These are phyloP conservation scores for Phalloptychus januarius DNA, from an alignment of 2,797 vertebrate genomes.

Conservation along the genomic window DNA sequence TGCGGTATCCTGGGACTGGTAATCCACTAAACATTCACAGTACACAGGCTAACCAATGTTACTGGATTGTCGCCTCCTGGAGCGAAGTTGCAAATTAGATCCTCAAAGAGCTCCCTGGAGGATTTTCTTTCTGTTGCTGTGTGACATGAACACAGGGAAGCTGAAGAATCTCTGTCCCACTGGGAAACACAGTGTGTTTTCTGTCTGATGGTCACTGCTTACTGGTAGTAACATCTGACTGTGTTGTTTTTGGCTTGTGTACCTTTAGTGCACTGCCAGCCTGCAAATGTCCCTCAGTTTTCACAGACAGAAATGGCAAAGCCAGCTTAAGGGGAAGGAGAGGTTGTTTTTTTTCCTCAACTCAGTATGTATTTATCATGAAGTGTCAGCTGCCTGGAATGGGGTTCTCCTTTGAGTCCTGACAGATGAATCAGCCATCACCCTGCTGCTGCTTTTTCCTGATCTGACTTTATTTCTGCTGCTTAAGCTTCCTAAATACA, in stretches of 20 bases:
- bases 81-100: slow-evolving; percentile 36
- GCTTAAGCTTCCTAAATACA: slow-evolving; percentile 45
- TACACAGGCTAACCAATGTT: slow-evolving; percentile 4
- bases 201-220: slow-evolving; percentile 25
- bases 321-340: slow-evolving; percentile 46
- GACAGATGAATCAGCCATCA: slow-evolving; percentile 57
- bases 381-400: slow-evolving; percentile 62
- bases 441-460: slow-evolving; percentile 21
- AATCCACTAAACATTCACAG: slow-evolving; percentile 22
- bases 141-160: slow-evolving; percentile 15
- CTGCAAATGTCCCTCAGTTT: slow-evolving; percentile 23
- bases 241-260: slow-evolving; percentile 30
- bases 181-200: slow-evolving; percentile 11
- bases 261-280: slow-evolving; percentile 21
- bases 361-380: slow-evolving; percentile 56
- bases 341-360: slow-evolving; percentile 52
- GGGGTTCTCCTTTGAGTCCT: slow-evolving; percentile 60
- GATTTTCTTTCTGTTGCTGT: slow-evolving; percentile 32
- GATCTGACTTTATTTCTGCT: slow-evolving; percentile 46
- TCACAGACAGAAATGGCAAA: slow-evolving; percentile 48
- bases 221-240: slow-evolving; percentile 18
- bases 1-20: slow-evolving; percentile 36
- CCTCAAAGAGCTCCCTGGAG: slow-evolving; percentile 15
- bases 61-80: slow-evolving; percentile 10
- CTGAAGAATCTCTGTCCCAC: slow-evolving; percentile 16